Evolutionary conservation across 2,113 vertebrate genomes (phyloP).

Genomic region (Corythoichthys intestinalis): DNA sequence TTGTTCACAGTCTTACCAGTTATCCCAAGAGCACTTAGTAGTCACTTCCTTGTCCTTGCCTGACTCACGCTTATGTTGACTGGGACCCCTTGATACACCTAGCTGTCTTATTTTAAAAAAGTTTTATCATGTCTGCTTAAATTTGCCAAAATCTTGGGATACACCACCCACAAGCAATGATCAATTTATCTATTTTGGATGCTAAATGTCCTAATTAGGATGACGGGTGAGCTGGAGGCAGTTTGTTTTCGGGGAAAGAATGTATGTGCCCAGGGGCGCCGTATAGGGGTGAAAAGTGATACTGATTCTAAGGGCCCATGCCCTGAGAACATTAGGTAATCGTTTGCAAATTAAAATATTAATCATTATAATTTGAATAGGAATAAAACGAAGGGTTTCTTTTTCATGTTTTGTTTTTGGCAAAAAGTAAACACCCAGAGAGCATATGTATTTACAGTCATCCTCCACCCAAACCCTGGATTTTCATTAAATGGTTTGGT

Average conservation of each 20-base stretch:
- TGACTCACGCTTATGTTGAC: neutral
- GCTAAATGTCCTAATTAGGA: neutral
- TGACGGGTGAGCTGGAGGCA: neutral
- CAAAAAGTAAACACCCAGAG: too few relatives aligned
- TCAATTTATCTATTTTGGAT: neutral
- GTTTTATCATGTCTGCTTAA: neutral
- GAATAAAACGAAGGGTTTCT: too few relatives aligned
- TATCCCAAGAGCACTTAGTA: conserved; percentile 4
- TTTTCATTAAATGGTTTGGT: too few relatives aligned
- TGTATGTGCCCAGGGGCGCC: too few relatives aligned
- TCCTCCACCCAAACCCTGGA: too few relatives aligned
- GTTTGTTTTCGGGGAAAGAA: neutral
- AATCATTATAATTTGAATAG: too few relatives aligned
- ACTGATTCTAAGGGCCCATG: too few relatives aligned
- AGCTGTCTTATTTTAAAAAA: neutral
- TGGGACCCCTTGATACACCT: neutral
- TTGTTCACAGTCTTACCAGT: conserved; percentile 18
- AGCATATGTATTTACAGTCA: too few relatives aligned
- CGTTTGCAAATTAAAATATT: too few relatives aligned
- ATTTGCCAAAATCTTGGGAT: neutral
- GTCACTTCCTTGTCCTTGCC: conserved; percentile 22
- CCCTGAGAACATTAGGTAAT: too few relatives aligned
- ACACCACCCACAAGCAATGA: neutral
- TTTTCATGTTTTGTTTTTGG: too few relatives aligned
- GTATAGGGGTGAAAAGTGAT: too few relatives aligned